Evolutionary conservation across 2,113 vertebrate genomes (phyloP).

Genomic region (Penelope pileata): DNA sequence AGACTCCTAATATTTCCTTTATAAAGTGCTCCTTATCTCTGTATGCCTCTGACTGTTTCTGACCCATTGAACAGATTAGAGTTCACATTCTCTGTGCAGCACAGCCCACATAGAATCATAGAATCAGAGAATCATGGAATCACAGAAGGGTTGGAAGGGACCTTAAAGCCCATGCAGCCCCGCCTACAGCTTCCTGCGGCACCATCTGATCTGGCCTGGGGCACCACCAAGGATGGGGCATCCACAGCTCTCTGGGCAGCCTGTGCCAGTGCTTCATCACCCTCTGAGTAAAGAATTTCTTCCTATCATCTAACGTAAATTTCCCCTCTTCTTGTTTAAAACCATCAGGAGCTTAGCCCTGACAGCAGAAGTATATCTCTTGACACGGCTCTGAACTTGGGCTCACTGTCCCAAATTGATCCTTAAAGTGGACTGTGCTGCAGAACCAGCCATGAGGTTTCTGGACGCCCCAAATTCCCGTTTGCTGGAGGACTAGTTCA

Average conservation of each 20-base stretch:
- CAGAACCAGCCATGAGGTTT: accelerated
- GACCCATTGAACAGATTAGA: not conserved
- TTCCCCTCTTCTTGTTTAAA: too few relatives aligned
- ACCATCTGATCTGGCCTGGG: too few relatives aligned
- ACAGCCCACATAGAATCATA: accelerated
- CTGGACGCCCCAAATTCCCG: accelerated
- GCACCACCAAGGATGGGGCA: too few relatives aligned
- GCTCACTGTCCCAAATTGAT: accelerated
- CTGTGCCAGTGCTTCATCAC: too few relatives aligned
- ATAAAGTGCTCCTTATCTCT: not conserved
- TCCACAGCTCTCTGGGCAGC: too few relatives aligned
- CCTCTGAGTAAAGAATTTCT: too few relatives aligned
- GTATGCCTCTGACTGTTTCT: not conserved
- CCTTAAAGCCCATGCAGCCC: too few relatives aligned
- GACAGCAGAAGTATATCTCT: not conserved
- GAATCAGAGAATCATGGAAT: too few relatives aligned
- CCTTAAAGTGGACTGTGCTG: accelerated
- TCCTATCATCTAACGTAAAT: too few relatives aligned
- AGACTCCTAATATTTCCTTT: not conserved
- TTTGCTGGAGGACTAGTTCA: accelerated
- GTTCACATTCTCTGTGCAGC: accelerated
- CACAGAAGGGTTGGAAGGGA: too few relatives aligned
- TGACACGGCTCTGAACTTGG: too few relatives aligned
- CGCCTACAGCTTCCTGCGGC: too few relatives aligned
- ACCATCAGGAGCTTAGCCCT: not conserved